Evolutionary conservation across 2,113 vertebrate genomes (phyloP).

Genomic region (Prochilodus magdalenae): DNA sequence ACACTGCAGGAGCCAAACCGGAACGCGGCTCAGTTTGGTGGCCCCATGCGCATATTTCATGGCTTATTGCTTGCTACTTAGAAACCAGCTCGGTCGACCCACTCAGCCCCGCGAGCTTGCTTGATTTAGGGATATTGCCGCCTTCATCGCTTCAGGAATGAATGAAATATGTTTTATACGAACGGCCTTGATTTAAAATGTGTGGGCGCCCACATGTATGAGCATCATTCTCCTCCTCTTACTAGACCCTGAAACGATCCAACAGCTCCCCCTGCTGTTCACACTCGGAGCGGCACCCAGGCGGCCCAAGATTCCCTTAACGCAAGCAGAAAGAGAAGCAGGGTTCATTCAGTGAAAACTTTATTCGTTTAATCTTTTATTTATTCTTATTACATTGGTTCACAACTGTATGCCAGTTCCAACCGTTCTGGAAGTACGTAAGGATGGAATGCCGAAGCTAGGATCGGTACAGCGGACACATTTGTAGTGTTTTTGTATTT

Average conservation of each 20-base stretch:
- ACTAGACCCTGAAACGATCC: background rate
- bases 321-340: too few relatives aligned
- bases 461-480: conserved; percentile 58
- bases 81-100: conserved; percentile 30
- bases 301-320: too few relatives aligned
- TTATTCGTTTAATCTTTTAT: conserved; percentile 61
- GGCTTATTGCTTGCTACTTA: conserved; percentile 39
- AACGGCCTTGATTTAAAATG: background rate
- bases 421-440: conserved; percentile 52
- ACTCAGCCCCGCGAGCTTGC: conserved; percentile 24
- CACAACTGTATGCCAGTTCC: conserved; percentile 58
- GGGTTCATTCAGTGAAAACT: conserved; percentile 65
- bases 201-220: background rate
- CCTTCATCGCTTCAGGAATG: background rate
- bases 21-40: background rate
- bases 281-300: background rate
- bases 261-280: conserved; percentile 29
- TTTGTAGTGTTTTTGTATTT: conserved; percentile 47
- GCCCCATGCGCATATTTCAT: conserved; percentile 47
- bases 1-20: background rate
- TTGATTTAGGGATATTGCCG: background rate
- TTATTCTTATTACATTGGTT: conserved; percentile 55
- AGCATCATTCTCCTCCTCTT: background rate
- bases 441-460: conserved; percentile 65
- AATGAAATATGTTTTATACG: background rate